Conservation (phyloP, 2,113 vertebrate species). For the Tursiops truncatus region DNA sequence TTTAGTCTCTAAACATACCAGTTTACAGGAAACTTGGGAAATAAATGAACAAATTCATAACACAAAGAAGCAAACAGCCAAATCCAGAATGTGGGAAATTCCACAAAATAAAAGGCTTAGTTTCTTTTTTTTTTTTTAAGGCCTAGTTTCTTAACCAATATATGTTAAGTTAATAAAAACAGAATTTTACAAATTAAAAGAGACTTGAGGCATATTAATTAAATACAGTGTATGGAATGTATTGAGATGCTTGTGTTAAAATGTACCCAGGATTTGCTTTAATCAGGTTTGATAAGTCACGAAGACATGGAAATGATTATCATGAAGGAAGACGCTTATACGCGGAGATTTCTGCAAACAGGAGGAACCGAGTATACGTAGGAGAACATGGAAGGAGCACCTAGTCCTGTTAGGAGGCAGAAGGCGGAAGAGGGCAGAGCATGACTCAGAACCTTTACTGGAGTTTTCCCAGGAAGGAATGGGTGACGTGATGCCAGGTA, state of each 20-base stretch:
- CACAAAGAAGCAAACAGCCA: conserved; percentile 6
- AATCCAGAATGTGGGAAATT: not conserved
- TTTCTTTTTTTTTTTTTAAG: not conserved
- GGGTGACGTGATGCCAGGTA: not conserved
- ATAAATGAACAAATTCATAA: conserved; percentile 21
- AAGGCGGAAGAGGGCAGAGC: not conserved
- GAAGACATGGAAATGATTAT: not conserved
- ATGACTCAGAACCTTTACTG: not conserved
- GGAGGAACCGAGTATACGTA: not conserved
- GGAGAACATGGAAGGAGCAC: not conserved
- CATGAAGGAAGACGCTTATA: not conserved
- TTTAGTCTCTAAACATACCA: not conserved
- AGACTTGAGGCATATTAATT: not conserved
- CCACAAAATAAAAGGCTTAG: not conserved
- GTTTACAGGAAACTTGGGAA: not conserved
- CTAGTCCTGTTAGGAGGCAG: not conserved
- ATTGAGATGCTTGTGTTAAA: not conserved
- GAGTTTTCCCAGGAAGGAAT: not conserved
- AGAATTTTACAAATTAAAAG: not conserved
- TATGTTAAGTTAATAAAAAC: not conserved
- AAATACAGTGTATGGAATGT: not conserved
- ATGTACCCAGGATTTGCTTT: not conserved
- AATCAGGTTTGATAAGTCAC: not conserved
- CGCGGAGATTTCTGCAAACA: not conserved
- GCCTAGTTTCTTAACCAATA: conserved; percentile 10